Base-by-base conservation (phyloP, 2,113 vertebrate genomes). In the Ahaetulla prasina region DNA sequence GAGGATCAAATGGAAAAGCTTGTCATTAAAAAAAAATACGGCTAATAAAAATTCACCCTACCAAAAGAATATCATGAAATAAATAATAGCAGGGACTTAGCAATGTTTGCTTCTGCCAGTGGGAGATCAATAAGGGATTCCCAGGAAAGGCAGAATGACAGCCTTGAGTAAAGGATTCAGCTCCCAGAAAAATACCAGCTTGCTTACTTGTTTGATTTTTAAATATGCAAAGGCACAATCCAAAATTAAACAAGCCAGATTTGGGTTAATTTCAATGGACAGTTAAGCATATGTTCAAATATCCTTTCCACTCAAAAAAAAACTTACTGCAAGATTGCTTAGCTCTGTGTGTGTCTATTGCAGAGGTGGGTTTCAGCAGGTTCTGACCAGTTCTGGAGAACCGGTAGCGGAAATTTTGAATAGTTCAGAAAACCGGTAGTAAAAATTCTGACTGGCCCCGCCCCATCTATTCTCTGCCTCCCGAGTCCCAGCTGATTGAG, bases 1-100 rank as follows among this genome's bases (percentile, higher is more conserved):
- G 94, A 95, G 93, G 94, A 93, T 91, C 96, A 95, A 94, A 93
- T 90, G 45, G 22, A 80, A 60, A 85, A 7, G 22, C 89, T 95
- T 60, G 12, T 6, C 92, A 49, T 47, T 57, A 11, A 35, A 53
- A 88, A 52, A 54, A 16, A n/a, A 27, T 47, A 10, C 9, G 5
- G 30, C 11, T 18, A 45, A 30, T n/a, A 30, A 60, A 30, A 47
- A 89, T 27, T 45, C 11, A 63, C 43, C 45, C 57, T 49, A 45
- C 8, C 89, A 43, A 89, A 54, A 89, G 8, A 47, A n/a, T 47
- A 47, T 89, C 45, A 74, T 74, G 55, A 54, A 74, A 90, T 90
- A 74, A 80, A 50, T 6, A 63, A 74, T 52, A 74, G 10, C 30
- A 0, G 35, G n/a, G 60, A 22, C 49, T 91, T 50, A 52, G 88